Conservation (phyloP, 2,888 invertebrate genomes). For the Epinotia demarniana region DNA sequence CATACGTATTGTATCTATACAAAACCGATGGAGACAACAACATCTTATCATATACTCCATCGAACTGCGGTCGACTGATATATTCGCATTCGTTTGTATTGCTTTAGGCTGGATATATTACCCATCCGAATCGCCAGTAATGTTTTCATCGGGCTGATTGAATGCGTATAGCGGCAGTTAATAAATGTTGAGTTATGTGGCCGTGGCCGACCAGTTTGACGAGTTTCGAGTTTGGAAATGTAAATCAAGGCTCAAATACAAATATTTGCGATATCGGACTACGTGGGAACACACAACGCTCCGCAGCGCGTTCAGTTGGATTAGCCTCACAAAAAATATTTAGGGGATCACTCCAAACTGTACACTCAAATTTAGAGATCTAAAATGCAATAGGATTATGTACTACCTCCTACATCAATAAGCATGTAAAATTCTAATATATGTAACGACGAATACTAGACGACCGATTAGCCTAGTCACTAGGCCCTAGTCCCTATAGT, state of each 20-base stretch:
- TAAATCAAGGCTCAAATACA: slow-evolving; percentile 35
- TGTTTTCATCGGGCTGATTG: slow-evolving; percentile 43
- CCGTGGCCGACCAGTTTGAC: slow-evolving; percentile 1
- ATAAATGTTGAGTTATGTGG: slow-evolving; percentile 21
- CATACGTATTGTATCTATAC: not conserved
- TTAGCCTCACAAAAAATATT: not conserved
- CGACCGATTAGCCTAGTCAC: too few species aligned
- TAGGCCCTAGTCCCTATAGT: too few species aligned
- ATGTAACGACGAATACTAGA: too few species aligned
- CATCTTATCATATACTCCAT: slow-evolving; percentile 34
- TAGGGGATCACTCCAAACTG: not conserved
- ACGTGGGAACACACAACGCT: slow-evolving; percentile 10
- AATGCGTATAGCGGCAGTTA: slow-evolving; percentile 35
- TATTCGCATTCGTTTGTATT: slow-evolving; percentile 43
- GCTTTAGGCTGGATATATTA: slow-evolving; percentile 44
- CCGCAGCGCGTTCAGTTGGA: not conserved
- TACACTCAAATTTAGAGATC: not conserved
- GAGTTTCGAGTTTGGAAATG: slow-evolving; percentile 34
- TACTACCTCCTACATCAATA: too few species aligned
- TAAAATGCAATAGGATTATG: not conserved
- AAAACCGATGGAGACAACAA: slow-evolving; percentile 23
- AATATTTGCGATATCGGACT: slow-evolving; percentile 27
- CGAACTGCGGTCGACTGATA: slow-evolving; percentile 39
- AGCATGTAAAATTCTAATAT: too few species aligned
- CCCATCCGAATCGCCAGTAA: slow-evolving; percentile 32